Base-by-base conservation (phyloP, 2,113 vertebrate genomes). In the Sinocyclocheilus anshuiensis region DNA sequence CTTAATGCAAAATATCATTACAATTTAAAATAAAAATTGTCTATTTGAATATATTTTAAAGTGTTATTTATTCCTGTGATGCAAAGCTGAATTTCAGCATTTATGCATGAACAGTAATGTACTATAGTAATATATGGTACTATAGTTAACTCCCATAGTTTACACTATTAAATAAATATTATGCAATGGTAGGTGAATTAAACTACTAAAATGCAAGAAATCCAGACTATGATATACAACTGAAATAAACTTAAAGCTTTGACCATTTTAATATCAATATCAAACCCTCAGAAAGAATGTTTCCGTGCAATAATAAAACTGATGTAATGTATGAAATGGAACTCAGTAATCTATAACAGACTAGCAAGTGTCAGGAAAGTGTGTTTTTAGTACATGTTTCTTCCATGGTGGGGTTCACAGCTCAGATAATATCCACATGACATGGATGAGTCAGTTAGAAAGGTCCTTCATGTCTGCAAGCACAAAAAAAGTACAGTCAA, bases 331-430 rank as follows among this genome's bases (percentile, higher is more conserved):
- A 36, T 20, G 33, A 36, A 71, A 48, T 12, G 2, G 10, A 12
- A 48, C 11, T 48, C 11, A 3, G 11, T 12, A 48, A 12, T 48
- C 45, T 48, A 48, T 48, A 48, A 48, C 45, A 48, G 2, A 36
- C 18, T 18, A 77, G 45, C 74, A 77, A 29, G 74, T 4, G 29
- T 69, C 1, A n/a, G 16, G 20, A 75, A 26, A 57, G 7, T 36
- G 16, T 10, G 48, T 24, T 29, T 53, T 33, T 24, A 26, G 16
- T 80, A 89, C 88, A 81, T 85, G 79, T 59, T 83, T 86, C 82
- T 48, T 85, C 86, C 86, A 87, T 87, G 81, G 45, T 71, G 81
- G 26, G 24, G 42, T 83, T 72, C 74, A 80, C 72, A 45, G 36
- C 16, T 63, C 82, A 69, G 39, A 71, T 45, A 55, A 53, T 71